Conservation (phyloP, 1,140 invertebrate species). For the Cheumatopsyche charites region DNA sequence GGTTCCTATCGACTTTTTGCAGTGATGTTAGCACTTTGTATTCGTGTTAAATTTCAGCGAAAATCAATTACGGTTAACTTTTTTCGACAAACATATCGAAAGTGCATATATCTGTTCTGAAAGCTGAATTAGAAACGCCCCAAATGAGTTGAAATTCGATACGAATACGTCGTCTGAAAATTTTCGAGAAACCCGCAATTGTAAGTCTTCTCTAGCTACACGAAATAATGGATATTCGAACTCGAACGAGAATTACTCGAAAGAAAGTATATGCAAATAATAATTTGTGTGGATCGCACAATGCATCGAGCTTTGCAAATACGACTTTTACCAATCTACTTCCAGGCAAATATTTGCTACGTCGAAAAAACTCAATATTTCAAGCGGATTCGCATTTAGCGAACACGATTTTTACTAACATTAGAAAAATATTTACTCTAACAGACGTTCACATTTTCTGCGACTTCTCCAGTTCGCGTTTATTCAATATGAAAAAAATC, state of each 20-base stretch:
- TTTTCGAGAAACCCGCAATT: not conserved
- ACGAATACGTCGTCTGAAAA: not conserved
- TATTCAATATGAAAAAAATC: not conserved
- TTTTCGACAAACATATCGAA: no score
- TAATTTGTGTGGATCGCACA: no score
- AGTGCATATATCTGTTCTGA: no score
- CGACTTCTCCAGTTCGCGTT: not conserved
- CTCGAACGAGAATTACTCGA: no score
- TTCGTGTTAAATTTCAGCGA: no score
- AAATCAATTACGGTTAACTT: no score
- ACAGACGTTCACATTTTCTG: not conserved
- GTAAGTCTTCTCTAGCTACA: constrained; percentile 2
- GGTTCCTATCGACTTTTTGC: no score
- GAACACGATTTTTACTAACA: not conserved
- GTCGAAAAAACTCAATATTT: not conserved
- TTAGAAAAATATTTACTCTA: constrained; percentile 20
- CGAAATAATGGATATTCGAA: not conserved
- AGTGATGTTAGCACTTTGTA: no score
- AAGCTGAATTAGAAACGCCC: no score
- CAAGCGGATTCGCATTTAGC: not conserved
- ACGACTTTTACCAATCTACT: not conserved
- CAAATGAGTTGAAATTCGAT: not conserved
- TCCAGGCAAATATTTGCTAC: not conserved
- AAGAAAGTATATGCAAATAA: no score
- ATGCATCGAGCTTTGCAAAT: no score